Evolutionary conservation across 2,888 invertebrate species (phyloP), one percentile per base, ranked within the genome.

Genomic region (Balanococcus diminutus): DNA sequence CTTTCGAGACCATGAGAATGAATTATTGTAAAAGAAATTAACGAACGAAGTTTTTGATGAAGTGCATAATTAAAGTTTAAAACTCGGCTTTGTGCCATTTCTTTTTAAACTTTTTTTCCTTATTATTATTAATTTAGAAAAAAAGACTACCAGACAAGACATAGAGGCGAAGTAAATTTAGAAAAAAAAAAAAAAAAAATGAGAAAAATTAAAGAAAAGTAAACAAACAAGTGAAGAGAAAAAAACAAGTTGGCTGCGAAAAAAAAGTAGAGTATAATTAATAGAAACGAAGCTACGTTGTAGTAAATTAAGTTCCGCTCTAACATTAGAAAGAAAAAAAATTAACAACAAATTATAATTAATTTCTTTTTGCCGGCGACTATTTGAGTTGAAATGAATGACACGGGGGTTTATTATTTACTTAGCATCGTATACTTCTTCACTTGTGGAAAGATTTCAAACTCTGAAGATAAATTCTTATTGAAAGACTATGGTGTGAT

Each of bases 21-120:
- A 83, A 61, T 83, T 56, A 83, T 83, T 83, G 32, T 56, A 61
- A 83, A 31, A 28, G 56, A 83, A 83, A 83, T 83, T 83, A 83
- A 83, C 83, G 61, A 83, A 83, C 83, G 56, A 83, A 83, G 56
- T 83, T 83, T 83, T 83, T 83, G 83, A 83, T 83, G 83, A 83
- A 83, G 83, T 56, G 56, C 83, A 83, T 56, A 83, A 56, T 83
- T 83, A 61, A 61, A 61, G 61, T 36, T 36, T 31, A 56, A 61
- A 83, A 83, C 56, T 83, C 56, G 83, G 56, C 61, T 61, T 61
- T 56, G 83, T 83, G 83, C 83, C 56, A 61, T 32, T 56, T 31
- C 81, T 46, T 51, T 32, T 72, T 32, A 72, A 72, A 72, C 72
- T 72, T 72, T 32, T 25, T 19, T 31, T n/a, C 28, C 19, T 61